Conservation (phyloP, 2,888 invertebrate species). For the Blastobasis adustella region DNA sequence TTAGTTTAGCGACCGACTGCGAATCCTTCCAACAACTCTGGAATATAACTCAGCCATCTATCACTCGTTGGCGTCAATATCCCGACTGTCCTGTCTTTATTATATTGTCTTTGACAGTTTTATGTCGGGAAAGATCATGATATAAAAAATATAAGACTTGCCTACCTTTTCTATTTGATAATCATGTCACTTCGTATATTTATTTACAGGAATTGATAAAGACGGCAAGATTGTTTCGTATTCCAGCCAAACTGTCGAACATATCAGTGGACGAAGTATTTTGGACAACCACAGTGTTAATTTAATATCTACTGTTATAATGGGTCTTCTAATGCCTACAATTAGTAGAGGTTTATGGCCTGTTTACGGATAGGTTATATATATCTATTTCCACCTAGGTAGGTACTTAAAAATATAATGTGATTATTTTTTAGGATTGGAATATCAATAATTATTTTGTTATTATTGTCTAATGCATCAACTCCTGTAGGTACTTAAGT, state of each 20-base stretch:
- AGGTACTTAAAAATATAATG: background rate
- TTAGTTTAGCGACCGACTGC: no score
- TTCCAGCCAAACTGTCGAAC: conserved; percentile 80
- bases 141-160: no score
- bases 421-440: background rate
- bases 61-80: no score
- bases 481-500: no score
- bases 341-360: conserved; percentile 61
- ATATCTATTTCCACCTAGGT: no score
- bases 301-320: conserved; percentile 84
- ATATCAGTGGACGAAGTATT: conserved; percentile 84
- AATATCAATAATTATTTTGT: background rate
- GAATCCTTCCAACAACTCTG: no score
- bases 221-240: conserved; percentile 82
- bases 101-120: no score
- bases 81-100: no score
- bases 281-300: conserved; percentile 93
- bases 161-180: no score
- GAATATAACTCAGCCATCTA: no score
- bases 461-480: no score
- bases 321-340: conserved; percentile 81
- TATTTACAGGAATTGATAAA: conserved; percentile 78
- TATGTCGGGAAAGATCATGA: no score
- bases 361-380: conserved; percentile 19
- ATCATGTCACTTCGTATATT: background rate